Base-by-base conservation (phyloP, 2,797 vertebrate genomes). In the Danio albolineatus region DNA sequence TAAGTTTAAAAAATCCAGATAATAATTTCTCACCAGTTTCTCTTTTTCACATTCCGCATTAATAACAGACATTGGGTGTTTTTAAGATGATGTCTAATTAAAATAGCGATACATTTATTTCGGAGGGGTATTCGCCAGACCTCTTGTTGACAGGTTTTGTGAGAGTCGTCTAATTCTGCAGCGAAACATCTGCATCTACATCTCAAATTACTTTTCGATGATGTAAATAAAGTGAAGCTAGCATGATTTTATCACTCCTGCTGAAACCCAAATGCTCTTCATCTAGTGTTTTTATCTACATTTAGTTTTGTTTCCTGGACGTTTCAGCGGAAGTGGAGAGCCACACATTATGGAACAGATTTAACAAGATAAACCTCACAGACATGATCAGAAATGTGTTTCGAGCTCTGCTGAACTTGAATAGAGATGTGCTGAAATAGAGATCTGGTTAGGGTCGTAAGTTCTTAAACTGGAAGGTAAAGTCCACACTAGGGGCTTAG, bases 231-330 rank as follows among this genome's bases (percentile, higher is more conserved):
- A 43, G 14, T 21, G 66, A 70, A 64, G 57, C 16, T 60, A 17
- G 28, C 48, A 14, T 66, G 64, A 85, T 77, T 76, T 74, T 36
- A 74, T 65, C 19, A 14, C 17, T 6, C 6, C 12, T 67, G 39
- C 73, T 73, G 56, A 10, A 49, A 60, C 4, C 10, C 21, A 59
- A 48, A 49, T 6, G n/a, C n/a, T 21, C 28, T 72, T 73, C 49
- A 41, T 8, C 4, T 41, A 8, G 14, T 41, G 73, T 28, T 62
- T 28, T 73, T 73, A 57, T 70, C 66, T 66, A 54, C 13, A 17
- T 36, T 53, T 9, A 1, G n/a, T 36, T 72, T 70, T 62, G 10
- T 65, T 81, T 61, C 64, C 70, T 82, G 67, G 39, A 73, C 39
- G 44, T 51, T 16, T 66, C 7, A 28, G 51, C 56, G 43, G 83